These are phyloP conservation scores for Tinea trinotella DNA, from an alignment of 2,888 invertebrate species.

Conservation along the genomic window DNA sequence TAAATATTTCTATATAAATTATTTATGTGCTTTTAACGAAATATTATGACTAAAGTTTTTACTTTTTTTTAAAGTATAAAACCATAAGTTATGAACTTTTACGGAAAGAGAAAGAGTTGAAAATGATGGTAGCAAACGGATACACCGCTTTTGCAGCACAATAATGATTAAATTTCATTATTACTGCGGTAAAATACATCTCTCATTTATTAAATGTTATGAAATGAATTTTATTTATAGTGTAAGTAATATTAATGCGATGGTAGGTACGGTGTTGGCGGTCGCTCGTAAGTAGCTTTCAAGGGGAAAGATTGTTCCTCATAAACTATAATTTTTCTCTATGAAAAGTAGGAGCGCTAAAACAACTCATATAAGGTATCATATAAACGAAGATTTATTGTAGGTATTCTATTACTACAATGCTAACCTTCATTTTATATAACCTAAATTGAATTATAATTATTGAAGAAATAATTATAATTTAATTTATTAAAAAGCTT, in stretches of 20 bases:
- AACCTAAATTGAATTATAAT: too few relatives aligned
- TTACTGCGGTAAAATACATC: background rate
- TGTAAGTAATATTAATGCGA: conserved; percentile 55
- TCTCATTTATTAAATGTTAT: conserved; percentile 39
- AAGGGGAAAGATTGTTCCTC: conserved; percentile 47
- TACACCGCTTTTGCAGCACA: too few relatives aligned
- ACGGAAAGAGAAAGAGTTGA: too few relatives aligned
- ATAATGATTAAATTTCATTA: conserved; percentile 2
- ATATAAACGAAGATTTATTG: conserved; percentile 4
- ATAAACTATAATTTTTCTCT: conserved; percentile 65
- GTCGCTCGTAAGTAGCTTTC: conserved; percentile 48
- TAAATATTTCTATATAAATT: too few relatives aligned
- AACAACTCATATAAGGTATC: background rate
- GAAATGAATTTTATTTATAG: conserved; percentile 47
- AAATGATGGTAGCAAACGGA: too few relatives aligned
- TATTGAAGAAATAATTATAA: too few relatives aligned
- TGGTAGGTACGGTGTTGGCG: conserved; percentile 27
- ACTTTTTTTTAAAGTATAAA: too few relatives aligned
- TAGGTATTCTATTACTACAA: background rate
- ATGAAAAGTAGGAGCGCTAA: conserved; percentile 29
- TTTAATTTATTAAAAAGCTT: too few relatives aligned
- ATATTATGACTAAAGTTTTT: too few relatives aligned
- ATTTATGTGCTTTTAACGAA: too few relatives aligned
- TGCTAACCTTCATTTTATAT: background rate
- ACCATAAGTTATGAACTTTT: too few relatives aligned